A percentile compares a stretch with the other conserved stretches of the same genome.
These are phyloP conservation scores for Orthonychiurus folsomi DNA, from an alignment of 2,888 invertebrate species.

Conservation along the genomic window DNA sequence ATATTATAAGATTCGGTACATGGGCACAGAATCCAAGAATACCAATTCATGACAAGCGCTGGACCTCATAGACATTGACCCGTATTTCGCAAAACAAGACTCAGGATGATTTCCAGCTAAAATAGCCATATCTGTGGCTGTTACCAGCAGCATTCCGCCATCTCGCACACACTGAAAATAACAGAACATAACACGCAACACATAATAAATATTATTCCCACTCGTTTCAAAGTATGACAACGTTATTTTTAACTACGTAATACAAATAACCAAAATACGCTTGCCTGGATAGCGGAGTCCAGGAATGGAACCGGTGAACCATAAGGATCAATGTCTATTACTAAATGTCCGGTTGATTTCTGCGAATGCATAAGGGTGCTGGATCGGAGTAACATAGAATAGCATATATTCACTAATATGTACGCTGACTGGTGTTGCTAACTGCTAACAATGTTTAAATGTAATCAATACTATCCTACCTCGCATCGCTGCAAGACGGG, in stretches of 20 bases:
- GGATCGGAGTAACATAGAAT: constrained; percentile 25
- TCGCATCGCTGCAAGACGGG: constrained; percentile 76
- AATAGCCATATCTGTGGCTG: constrained; percentile 95
- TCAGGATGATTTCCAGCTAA: constrained; percentile 92
- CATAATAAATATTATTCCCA: not conserved
- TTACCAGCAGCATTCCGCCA: constrained; percentile 82
- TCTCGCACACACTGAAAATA: constrained; percentile 61
- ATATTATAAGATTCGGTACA: constrained; percentile 11
- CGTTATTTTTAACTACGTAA: constrained; percentile 4
- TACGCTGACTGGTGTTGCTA: too few species aligned
- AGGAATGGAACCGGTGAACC: constrained; percentile 90
- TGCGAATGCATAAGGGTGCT: constrained; percentile 80
- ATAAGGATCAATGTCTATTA: constrained; percentile 93
- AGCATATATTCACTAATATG: too few species aligned
- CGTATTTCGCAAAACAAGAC: constrained; percentile 87
- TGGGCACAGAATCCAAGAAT: constrained; percentile 14
- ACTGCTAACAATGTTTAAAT: not conserved
- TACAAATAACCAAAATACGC: constrained; percentile 10
- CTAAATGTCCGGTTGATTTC: constrained; percentile 47
- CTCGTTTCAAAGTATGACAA: not conserved
- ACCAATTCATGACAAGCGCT: constrained; percentile 94
- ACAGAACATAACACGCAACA: not conserved
- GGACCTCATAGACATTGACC: constrained; percentile 72
- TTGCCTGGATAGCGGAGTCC: constrained; percentile 64
- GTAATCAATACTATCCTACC: constrained; percentile 50